Evolutionary conservation across 2,888 invertebrate genomes (phyloP).

Genomic region (Mactromeris polynyma): DNA sequence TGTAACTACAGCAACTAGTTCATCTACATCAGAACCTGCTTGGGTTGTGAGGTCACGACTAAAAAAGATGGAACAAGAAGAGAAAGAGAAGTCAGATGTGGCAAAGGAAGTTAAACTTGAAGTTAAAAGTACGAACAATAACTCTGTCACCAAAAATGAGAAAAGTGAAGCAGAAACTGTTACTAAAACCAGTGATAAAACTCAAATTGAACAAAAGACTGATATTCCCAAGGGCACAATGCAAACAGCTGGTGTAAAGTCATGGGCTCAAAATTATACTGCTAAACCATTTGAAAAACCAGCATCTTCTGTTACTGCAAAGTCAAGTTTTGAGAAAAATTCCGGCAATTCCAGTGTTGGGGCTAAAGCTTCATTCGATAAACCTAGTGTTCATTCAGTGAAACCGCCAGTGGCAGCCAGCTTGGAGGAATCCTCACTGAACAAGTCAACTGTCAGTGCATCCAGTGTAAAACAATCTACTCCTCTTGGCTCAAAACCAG

Average conservation of each 20-base stretch:
- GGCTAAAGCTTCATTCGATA: constrained; percentile 19
- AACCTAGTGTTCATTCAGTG: constrained; percentile 37
- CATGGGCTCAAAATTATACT: constrained; percentile 55
- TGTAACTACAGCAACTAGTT: constrained; percentile 42
- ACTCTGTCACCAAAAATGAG: constrained; percentile 28
- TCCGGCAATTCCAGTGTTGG: background rate
- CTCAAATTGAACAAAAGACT: constrained; percentile 30
- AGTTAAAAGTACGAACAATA: constrained; percentile 30
- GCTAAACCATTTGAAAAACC: constrained; percentile 56
- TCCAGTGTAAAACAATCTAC: constrained; percentile 20
- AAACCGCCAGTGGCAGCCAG: constrained; percentile 31
- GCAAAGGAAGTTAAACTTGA: constrained; percentile 62
- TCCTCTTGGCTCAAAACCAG: constrained; percentile 26
- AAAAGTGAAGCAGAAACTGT: background rate
- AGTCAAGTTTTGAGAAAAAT: constrained; percentile 23
- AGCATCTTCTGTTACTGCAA: constrained; percentile 30
- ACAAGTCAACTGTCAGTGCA: constrained; percentile 35
- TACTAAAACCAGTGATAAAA: constrained; percentile 34
- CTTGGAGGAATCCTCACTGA: constrained; percentile 25
- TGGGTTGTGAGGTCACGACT: constrained; percentile 71
- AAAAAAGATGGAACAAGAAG: constrained; percentile 61
- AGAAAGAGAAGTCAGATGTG: constrained; percentile 61
- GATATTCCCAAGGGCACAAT: constrained; percentile 39
- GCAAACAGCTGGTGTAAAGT: constrained; percentile 44
- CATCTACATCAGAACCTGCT: constrained; percentile 60